Base-by-base conservation (phyloP, 2,797 vertebrate genomes). In the Pipistrellus pygmaeus region DNA sequence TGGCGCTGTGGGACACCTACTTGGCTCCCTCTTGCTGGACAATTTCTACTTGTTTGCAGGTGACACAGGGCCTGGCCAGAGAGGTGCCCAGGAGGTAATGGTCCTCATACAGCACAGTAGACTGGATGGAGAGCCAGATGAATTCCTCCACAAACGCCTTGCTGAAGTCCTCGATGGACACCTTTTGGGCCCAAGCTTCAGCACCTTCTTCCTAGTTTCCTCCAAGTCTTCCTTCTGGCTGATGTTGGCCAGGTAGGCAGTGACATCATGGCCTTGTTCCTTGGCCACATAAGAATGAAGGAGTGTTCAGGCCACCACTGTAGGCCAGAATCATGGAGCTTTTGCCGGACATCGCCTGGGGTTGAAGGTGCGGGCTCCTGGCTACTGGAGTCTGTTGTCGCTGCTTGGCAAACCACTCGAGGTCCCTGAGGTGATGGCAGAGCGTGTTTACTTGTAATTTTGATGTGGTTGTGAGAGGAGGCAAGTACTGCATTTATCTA, bases 161-260 rank as follows among this genome's bases (percentile, higher is more conserved):
- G 91, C 99, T 98, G 88, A 99, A 62, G 32, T 99, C 99, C 94
- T 99, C 99, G 0, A 99, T 98, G 97, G 98, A 99, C 94, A 99
- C 98, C 99, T 99, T 96, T 98, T 99, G 46, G 99, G 99, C 8
- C 99, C 99, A 0, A 99, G 98, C 0, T 88, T 97, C 96, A 98
- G 96, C 0, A 99, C 99, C 97, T 99, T 99, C 97, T 98, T 98
- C 44, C 84, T 97, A 18, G 99, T 99, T 23, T 99, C 99, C 35
- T 99, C 99, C 55, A 99, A 99, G 96, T 99, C 98, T 96, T 99
- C 99, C 13, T 99, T 98, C 98, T 99, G 99, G 68, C 99, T 99
- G 0, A 99, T 99, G 94, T 99, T 99, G 78, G 99, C 99, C 98
- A 53, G 7, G 53, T 53, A 53, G 53, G 53, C 53, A 21, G 18